phyloP scores from a whole-genome alignment of 64 coral and sea anemone genomes.

The Pocillopora verrucosa region DNA sequence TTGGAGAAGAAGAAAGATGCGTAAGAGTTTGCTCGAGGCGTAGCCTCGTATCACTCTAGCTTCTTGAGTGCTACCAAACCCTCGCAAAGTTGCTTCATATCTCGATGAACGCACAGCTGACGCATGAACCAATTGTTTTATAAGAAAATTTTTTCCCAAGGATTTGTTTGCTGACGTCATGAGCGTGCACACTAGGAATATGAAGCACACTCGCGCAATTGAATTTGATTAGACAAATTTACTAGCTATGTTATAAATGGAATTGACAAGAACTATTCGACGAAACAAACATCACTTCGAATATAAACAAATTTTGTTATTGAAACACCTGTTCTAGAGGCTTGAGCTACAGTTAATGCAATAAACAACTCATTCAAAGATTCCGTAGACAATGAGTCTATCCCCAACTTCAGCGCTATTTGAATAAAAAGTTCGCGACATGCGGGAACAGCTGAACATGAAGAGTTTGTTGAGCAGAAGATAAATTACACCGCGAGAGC shows the following conservation, averaged over 20 bases:
- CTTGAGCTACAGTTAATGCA: not conserved
- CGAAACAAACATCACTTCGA: slow-evolving; percentile 13
- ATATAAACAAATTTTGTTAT: slow-evolving; percentile 8
- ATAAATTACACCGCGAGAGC: not conserved
- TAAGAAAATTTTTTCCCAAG: not conserved
- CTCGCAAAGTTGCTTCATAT: too few relatives aligned
- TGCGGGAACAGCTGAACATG: not conserved
- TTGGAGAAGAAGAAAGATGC: too few relatives aligned
- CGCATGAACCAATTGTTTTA: too few relatives aligned
- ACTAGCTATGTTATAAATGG: not conserved
- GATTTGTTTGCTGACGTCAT: too few relatives aligned
- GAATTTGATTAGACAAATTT: too few relatives aligned
- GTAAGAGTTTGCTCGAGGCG: too few relatives aligned
- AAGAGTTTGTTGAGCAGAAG: not conserved
- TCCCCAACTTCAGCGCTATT: too few relatives aligned
- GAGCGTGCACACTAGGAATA: too few relatives aligned
- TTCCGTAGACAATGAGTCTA: not conserved
- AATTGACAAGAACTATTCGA: not conserved
- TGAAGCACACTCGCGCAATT: too few relatives aligned
- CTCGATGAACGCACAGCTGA: not conserved
- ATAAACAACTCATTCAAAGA: not conserved
- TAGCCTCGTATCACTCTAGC: too few relatives aligned
- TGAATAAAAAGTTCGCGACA: not conserved
- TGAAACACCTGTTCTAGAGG: not conserved
- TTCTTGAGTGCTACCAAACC: too few relatives aligned